Base-by-base conservation (phyloP, 2,113 vertebrate genomes). In the Pholis gunnellus region DNA sequence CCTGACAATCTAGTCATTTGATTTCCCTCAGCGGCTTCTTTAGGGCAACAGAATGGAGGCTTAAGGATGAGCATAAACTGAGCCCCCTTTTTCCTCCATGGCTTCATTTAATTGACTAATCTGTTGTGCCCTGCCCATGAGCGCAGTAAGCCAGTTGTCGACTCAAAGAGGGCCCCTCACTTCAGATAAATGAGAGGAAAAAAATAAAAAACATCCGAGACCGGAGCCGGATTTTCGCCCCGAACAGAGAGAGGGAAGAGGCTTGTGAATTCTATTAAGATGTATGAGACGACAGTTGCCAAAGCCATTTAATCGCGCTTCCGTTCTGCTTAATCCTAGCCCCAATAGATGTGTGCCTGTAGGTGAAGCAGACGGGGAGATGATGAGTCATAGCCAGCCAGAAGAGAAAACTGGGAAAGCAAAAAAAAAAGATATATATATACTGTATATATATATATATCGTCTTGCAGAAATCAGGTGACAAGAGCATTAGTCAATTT, bases 81-180 rank as follows among this genome's bases (percentile, higher is more conserved):
- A 86, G 81, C 65, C 78, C 52, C 17, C 25, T 59, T 68, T 88
- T 87, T 75, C 87, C 87, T 89, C 77, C 81, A 81, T 81, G 86
- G 87, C 86, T 91, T 89, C 87, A 88, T 90, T 93, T 91, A 91
- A 93, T 91, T 88, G 89, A 91, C 84, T 93, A 91, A 94, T 94
- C 92, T 91, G 83, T 68, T 89, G 63, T 82, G 82, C 75, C 72
- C 87, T 89, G 85, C 79, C 86, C 81, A 89, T 84, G 87, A 90
- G 92, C 77, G 74, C 87, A 90, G 70, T 89, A 94, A 93, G 86
- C 87, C 86, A 87, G 88, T 90, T 86, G 80, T 90, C 69, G 50
- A 82, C 88, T 92, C 87, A 86, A 88, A 89, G 68, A 87, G 79
- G 25, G 85, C 57, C 74, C 48, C 83, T 87, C 77, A 79, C 87